These are phyloP conservation scores for Temnothorax nylanderi DNA, from an alignment of 1,140 invertebrate genomes.

Conservation along the genomic window DNA sequence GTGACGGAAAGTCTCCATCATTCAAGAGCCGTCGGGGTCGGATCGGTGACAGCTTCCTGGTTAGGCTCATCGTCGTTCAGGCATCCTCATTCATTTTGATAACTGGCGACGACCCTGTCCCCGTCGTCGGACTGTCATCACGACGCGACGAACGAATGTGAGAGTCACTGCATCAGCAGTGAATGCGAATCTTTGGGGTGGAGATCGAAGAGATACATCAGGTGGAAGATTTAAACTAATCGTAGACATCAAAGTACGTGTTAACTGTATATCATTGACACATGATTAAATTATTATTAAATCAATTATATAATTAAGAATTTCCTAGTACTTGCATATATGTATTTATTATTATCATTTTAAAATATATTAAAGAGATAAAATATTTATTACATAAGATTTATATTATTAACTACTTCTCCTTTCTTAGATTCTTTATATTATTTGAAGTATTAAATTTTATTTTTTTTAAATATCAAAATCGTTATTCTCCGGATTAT, in stretches of 20 bases:
- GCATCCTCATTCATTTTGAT: not conserved
- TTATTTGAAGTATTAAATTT: not conserved
- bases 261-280: not conserved
- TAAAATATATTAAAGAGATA: not conserved
- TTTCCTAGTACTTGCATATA: not conserved
- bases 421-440: not conserved
- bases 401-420: not conserved
- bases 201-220: constrained; percentile 54
- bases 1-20: constrained; percentile 33
- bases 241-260: constrained; percentile 51
- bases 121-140: not conserved
- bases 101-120: constrained; percentile 2
- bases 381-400: not conserved
- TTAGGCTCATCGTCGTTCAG: constrained; percentile 34
- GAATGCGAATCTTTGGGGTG: constrained; percentile 49
- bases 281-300: not conserved
- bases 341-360: constrained; percentile 1
- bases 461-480: constrained; percentile 10
- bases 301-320: not conserved
- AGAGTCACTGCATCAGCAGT: constrained; percentile 62
- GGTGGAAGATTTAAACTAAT: constrained; percentile 55
- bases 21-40: constrained; percentile 12
- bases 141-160: constrained; percentile 53
- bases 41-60: constrained; percentile 48
- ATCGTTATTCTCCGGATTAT: not conserved